Percentiles rank a stretch among this genome's conserved stretches.
phyloP scores from a whole-genome alignment of 1,140 invertebrate genomes.

The Drosophila dunni region DNA sequence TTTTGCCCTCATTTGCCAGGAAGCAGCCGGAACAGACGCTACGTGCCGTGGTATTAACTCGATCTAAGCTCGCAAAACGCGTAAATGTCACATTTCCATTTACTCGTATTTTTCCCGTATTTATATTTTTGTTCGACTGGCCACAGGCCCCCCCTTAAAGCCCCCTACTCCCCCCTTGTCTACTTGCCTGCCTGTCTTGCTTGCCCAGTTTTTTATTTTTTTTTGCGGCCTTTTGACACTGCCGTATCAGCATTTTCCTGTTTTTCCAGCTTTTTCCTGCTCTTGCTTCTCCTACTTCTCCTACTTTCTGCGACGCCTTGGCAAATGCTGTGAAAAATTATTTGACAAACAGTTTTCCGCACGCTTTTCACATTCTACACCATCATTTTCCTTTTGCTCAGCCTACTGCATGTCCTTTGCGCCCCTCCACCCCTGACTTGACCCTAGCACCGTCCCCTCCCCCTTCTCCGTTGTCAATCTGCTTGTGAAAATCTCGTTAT shows the following conservation, averaged over 20 bases:
- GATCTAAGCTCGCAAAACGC: constrained; percentile 78
- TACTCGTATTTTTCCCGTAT: constrained; percentile 68
- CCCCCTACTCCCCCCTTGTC: not conserved
- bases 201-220: no score
- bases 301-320: constrained; percentile 21
- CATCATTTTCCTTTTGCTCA: constrained; percentile 34
- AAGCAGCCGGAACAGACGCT: constrained; percentile 7
- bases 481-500: constrained; percentile 50
- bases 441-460: not conserved
- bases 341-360: constrained; percentile 82
- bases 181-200: not conserved
- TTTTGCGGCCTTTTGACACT: constrained; percentile 16
- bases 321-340: constrained; percentile 73
- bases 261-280: constrained; percentile 31
- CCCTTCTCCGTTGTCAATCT: no score
- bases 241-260: constrained; percentile 43
- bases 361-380: constrained; percentile 44
- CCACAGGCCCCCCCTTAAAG: constrained; percentile 34
- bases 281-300: constrained; percentile 15
- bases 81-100: constrained; percentile 83
- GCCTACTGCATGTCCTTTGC: not conserved
- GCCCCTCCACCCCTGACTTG: not conserved
- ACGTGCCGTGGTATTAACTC: constrained; percentile 80
- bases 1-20: not conserved
- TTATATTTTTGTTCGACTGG: constrained; percentile 73